Conservation (phyloP, 53 echinoderm and acorn worm species). For the Stichopus horrens region DNA sequence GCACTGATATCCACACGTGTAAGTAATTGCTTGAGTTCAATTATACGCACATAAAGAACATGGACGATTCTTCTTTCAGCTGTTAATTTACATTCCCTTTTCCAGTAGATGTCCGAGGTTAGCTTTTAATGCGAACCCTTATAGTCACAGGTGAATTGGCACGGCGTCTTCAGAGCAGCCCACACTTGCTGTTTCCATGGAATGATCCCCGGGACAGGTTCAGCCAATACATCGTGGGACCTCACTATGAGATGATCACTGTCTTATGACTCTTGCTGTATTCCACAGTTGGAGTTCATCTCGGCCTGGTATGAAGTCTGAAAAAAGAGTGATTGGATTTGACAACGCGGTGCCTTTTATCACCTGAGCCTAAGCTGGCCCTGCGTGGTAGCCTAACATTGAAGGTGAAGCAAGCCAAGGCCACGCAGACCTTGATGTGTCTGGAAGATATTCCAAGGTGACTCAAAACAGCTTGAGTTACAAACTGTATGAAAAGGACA, state of each 20-base stretch:
- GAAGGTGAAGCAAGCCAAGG: slow-evolving; percentile 32
- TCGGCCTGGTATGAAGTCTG: slow-evolving; percentile 28
- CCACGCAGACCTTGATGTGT: slow-evolving; percentile 35
- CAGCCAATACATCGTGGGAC: not conserved
- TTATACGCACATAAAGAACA: too few relatives aligned
- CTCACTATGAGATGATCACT: slow-evolving; percentile 19
- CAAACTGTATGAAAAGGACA: slow-evolving; percentile 39
- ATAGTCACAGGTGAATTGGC: not conserved
- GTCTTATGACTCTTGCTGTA: slow-evolving; percentile 23
- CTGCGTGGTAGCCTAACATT: slow-evolving; percentile 37
- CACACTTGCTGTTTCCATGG: not conserved
- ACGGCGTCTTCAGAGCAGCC: not conserved
- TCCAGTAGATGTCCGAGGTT: too few relatives aligned
- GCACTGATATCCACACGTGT: too few relatives aligned
- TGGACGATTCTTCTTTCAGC: too few relatives aligned
- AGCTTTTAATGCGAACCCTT: too few relatives aligned
- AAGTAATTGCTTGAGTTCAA: too few relatives aligned
- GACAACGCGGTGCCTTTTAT: slow-evolving; percentile 36
- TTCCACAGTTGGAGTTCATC: slow-evolving; percentile 17
- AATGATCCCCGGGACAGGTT: not conserved
- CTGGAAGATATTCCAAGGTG: slow-evolving; percentile 33
- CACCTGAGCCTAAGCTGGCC: slow-evolving; percentile 32
- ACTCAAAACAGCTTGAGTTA: slow-evolving; percentile 38
- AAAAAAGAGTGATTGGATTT: slow-evolving; percentile 29
- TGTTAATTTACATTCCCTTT: too few relatives aligned